Percentiles rank a stretch among this genome's conserved stretches.
These are phyloP conservation scores for Aythya baeri DNA, from an alignment of 2,113 vertebrate genomes.

Conservation along the genomic window DNA sequence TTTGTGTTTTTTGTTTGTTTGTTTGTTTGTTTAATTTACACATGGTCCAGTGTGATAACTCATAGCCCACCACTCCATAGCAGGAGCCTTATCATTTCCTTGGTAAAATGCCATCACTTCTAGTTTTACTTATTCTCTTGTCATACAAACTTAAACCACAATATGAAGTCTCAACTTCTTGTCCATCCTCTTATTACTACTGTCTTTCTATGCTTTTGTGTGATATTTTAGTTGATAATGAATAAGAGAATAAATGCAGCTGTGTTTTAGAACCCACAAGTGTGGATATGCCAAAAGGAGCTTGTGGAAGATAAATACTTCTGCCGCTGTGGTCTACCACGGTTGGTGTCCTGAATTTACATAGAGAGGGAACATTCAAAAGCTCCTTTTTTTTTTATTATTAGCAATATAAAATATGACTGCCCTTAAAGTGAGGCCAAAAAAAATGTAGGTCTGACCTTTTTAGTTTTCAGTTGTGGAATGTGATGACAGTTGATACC, in stretches of 20 bases:
- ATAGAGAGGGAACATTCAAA: constrained; percentile 70
- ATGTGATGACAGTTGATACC: constrained; percentile 74
- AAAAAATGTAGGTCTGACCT: constrained; percentile 70
- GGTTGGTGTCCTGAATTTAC: constrained; percentile 73
- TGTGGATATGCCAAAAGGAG: constrained; percentile 59
- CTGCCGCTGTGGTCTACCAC: constrained; percentile 73
- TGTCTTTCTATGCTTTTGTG: constrained; percentile 38
- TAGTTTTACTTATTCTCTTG: constrained; percentile 34
- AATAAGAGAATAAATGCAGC: constrained; percentile 65
- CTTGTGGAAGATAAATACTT: constrained; percentile 75
- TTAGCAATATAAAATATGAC: constrained; percentile 75
- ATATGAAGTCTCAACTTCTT: constrained; percentile 35
- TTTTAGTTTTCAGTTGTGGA: constrained; percentile 70
- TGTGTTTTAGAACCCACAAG: constrained; percentile 50
- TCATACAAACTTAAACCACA: constrained; percentile 54
- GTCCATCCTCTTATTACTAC: constrained; percentile 56
- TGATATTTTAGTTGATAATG: constrained; percentile 67
- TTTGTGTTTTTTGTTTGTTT: too few relatives aligned
- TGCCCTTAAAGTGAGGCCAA: constrained; percentile 73
- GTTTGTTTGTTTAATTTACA: background rate
- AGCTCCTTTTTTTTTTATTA: constrained; percentile 58
- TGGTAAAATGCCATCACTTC: constrained; percentile 22
- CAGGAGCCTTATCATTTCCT: constrained; percentile 12
- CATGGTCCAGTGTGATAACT: background rate
- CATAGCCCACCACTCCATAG: background rate